These are phyloP conservation scores for Cricetomys ansorgei DNA, from an alignment of 2,113 vertebrate genomes.

Conservation along the genomic window DNA sequence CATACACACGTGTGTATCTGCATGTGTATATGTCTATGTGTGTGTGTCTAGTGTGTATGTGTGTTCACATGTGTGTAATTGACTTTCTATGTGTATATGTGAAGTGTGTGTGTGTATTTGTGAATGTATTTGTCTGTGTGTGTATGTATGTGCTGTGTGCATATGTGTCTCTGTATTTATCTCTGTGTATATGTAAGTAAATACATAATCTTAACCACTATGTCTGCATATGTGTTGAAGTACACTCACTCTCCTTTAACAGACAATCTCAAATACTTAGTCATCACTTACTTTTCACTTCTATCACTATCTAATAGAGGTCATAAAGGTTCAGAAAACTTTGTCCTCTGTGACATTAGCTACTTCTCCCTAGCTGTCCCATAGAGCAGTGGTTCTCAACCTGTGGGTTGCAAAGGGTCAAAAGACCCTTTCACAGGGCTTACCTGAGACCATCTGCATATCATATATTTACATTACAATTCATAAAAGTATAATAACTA, in stretches of 20 bases:
- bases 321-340: neutral
- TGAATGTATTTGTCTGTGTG: neutral
- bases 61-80: no score
- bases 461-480: no score
- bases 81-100: neutral
- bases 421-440: no score
- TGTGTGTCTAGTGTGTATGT: neutral
- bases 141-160: neutral
- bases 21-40: neutral
- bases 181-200: neutral
- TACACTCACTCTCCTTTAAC: neutral
- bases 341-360: neutral
- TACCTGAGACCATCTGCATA: no score
- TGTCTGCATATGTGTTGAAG: neutral
- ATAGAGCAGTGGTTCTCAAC: no score
- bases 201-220: neutral
- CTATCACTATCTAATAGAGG: neutral
- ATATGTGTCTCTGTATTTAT: no score
- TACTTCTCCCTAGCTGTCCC: neutral
- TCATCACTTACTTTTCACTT: neutral
- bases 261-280: neutral
- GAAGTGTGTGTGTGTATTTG: neutral
- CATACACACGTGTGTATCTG: neutral
- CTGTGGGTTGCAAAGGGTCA: no score
- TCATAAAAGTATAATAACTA: no score